phyloP scores from a whole-genome alignment of 1,140 invertebrate genomes.

The Odontomachus brunneus region DNA sequence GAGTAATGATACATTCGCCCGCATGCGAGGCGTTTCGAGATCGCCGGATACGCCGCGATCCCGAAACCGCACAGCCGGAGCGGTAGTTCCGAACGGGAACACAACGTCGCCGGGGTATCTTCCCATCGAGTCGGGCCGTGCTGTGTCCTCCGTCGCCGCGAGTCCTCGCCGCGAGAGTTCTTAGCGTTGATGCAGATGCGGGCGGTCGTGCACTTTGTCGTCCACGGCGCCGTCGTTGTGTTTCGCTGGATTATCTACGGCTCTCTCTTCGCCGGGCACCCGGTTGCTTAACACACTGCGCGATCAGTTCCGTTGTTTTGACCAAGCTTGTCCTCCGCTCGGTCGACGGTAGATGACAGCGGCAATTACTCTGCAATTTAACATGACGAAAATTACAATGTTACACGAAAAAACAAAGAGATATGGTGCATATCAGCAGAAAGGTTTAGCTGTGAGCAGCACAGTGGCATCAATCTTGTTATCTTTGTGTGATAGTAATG shows the following conservation, averaged over 20 bases:
- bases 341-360: background rate
- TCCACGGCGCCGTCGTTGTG: slow-evolving; percentile 34
- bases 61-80: slow-evolving; percentile 62
- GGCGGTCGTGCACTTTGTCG: slow-evolving; percentile 54
- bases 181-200: slow-evolving; percentile 59
- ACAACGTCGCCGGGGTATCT: slow-evolving; percentile 65
- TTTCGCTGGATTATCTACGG: slow-evolving; percentile 45
- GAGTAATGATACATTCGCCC: slow-evolving; percentile 77
- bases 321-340: slow-evolving; percentile 6
- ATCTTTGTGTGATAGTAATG: no score
- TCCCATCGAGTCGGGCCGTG: slow-evolving; percentile 53
- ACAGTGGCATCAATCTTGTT: no score
- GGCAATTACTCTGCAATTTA: no score
- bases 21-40: slow-evolving; percentile 75
- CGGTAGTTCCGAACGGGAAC: slow-evolving; percentile 67
- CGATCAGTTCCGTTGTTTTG: background rate
- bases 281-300: slow-evolving; percentile 21
- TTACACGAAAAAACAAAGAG: no score
- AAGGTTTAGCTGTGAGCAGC: no score
- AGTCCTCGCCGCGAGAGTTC: slow-evolving; percentile 47
- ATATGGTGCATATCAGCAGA: no score
- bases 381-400: no score
- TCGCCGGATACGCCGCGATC: slow-evolving; percentile 69
- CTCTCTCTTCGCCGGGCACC: slow-evolving; percentile 10
- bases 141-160: slow-evolving; percentile 1